Evolutionary conservation across 2,797 vertebrate species (phyloP).

Genomic region (Astyanax mexicanus): DNA sequence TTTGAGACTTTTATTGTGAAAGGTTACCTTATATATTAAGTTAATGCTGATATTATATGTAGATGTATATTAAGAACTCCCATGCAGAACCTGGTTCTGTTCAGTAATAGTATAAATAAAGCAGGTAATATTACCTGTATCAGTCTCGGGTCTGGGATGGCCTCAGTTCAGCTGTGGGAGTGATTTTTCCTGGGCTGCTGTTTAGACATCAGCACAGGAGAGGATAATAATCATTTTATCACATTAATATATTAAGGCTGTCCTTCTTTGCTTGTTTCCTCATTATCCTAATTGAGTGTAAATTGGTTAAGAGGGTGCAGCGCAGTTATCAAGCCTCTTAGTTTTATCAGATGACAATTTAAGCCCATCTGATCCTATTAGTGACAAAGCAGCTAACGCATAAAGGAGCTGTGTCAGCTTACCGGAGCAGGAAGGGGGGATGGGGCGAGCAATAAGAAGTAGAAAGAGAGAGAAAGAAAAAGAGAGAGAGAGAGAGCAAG

Average conservation of each 20-base stretch:
- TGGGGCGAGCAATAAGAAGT: conserved; percentile 51
- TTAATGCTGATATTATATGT: too few relatives aligned
- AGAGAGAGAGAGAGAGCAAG: not conserved
- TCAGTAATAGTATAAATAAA: not conserved
- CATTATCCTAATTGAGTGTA: conserved; percentile 95
- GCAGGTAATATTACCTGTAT: not conserved
- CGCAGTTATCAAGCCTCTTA: conserved; percentile 88
- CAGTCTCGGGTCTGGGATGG: not conserved
- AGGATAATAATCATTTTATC: conserved; percentile 89
- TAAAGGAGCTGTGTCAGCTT: conserved; percentile 94
- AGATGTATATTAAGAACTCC: too few relatives aligned
- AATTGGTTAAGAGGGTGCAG: conserved; percentile 92
- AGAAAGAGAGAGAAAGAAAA: not conserved
- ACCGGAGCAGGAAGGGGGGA: conserved; percentile 70
- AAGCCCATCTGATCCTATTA: conserved; percentile 89
- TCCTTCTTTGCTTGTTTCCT: conserved; percentile 89
- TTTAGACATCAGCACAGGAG: conserved; percentile 40
- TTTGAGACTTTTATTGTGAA: too few relatives aligned
- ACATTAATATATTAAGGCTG: conserved; percentile 94
- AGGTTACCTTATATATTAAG: too few relatives aligned
- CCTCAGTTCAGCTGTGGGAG: not conserved
- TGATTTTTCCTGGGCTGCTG: conserved; percentile 24
- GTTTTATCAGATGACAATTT: conserved; percentile 93
- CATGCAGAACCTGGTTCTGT: too few relatives aligned
- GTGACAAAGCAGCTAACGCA: conserved; percentile 87